phyloP scores from a whole-genome alignment of 2,888 invertebrate genomes.

The Polylopha cassiicola region DNA sequence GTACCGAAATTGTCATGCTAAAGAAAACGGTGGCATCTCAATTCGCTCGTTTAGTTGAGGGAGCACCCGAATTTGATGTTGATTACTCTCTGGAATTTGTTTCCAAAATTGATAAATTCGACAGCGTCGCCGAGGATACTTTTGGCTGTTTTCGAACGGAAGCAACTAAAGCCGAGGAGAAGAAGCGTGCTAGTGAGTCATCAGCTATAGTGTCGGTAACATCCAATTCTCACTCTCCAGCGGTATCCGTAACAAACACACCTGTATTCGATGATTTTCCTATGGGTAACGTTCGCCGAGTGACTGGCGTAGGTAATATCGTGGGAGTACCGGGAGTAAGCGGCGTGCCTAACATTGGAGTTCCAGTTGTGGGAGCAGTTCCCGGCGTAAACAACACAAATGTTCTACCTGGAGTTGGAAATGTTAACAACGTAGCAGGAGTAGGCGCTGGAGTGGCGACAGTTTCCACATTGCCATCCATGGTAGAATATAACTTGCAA shows the following conservation, averaged over 20 bases:
- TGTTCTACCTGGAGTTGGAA: conserved; percentile 52
- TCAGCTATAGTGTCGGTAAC: conserved; percentile 62
- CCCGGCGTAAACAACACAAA: conserved; percentile 47
- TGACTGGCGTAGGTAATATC: conserved; percentile 52
- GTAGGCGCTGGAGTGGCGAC: conserved; percentile 51
- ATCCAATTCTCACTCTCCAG: conserved; percentile 66
- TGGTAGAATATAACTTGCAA: conserved; percentile 91
- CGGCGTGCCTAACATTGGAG: conserved; percentile 38
- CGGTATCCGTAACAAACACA: conserved; percentile 78
- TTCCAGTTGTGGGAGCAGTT: conserved; percentile 36
- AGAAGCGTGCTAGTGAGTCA: conserved; percentile 67
- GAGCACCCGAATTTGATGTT: conserved; percentile 88
- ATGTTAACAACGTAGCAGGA: conserved; percentile 51
- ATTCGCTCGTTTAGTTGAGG: conserved; percentile 86
- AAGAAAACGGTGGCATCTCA: conserved; percentile 88
- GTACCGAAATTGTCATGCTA: conserved; percentile 89
- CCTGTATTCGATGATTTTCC: conserved; percentile 87
- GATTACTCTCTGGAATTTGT: conserved; percentile 89
- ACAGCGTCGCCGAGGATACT: conserved; percentile 81
- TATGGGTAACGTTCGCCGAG: conserved; percentile 71
- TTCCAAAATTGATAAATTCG: conserved; percentile 87
- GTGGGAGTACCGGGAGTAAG: conserved; percentile 47
- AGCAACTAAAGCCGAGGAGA: conserved; percentile 75
- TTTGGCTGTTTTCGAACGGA: conserved; percentile 87
- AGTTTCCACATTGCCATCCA: conserved; percentile 76